phyloP scores from a whole-genome alignment of 2,113 vertebrate species.

The Empidonax alnorum region DNA sequence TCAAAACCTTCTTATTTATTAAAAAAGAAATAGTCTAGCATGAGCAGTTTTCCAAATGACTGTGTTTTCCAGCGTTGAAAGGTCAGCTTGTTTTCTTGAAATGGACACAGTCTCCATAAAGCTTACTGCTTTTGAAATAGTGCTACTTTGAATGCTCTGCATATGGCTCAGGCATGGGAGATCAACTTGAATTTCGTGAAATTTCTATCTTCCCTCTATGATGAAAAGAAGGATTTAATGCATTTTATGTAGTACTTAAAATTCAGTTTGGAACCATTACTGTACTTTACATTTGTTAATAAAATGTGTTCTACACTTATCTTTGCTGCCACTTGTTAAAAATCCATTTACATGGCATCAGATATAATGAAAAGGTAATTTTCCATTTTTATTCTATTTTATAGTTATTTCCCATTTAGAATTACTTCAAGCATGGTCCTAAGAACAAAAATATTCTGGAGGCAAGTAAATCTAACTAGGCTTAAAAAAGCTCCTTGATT shows the following conservation, averaged over 20 bases:
- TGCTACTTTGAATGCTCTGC: not conserved
- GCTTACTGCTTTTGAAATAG: not conserved
- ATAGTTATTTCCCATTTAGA: conserved; percentile 22
- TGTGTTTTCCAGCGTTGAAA: not conserved
- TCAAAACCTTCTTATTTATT: not conserved
- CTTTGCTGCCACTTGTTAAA: conserved; percentile 32
- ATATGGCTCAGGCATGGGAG: not conserved
- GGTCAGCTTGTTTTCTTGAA: not conserved
- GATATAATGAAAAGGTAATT: conserved; percentile 34
- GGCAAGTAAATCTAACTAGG: conserved; percentile 19
- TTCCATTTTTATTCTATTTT: conserved; percentile 23
- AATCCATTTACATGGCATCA: conserved; percentile 35
- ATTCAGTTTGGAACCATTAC: not conserved
- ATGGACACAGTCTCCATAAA: not conserved
- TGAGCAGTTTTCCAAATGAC: not conserved
- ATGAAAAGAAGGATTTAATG: not conserved
- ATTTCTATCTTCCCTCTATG: not conserved
- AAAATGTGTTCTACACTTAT: conserved; percentile 4
- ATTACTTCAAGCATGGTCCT: conserved; percentile 5
- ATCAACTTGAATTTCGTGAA: not conserved
- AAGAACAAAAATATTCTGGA: conserved; percentile 36
- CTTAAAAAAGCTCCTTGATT: conserved; percentile 25
- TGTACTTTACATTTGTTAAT: conserved; percentile 21
- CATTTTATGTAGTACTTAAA: not conserved
- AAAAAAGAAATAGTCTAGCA: not conserved